Conservation (phyloP, 2,113 vertebrate genomes). For the Serinus canaria region DNA sequence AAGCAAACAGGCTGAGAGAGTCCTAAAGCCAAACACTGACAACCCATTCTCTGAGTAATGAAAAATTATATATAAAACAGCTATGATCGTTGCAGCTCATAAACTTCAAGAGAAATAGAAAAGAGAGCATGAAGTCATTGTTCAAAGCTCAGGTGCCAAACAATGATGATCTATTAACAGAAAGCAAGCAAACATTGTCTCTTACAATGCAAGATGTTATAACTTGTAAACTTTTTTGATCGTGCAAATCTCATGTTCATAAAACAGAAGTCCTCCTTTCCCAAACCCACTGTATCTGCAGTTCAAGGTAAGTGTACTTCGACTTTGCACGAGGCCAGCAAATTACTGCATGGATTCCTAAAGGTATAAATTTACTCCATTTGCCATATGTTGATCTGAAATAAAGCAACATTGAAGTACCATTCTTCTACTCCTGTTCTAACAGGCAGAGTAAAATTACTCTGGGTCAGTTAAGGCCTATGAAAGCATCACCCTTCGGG, state of each 20-base stretch:
- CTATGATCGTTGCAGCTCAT: background rate
- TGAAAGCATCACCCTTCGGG: rapidly evolving
- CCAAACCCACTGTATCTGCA: background rate
- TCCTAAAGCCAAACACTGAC: background rate
- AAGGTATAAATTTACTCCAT: background rate
- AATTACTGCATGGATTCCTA: background rate
- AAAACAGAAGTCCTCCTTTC: background rate
- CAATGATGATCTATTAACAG: background rate
- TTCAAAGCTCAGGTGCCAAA: background rate
- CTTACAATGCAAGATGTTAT: background rate
- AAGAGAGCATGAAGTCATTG: background rate
- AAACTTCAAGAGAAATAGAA: background rate
- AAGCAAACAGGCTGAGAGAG: background rate
- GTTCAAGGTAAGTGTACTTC: background rate
- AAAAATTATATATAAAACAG: background rate
- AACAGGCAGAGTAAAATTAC: background rate
- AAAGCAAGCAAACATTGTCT: background rate
- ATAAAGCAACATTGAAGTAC: background rate
- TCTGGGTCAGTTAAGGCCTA: background rate
- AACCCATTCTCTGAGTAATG: background rate
- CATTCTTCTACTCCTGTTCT: background rate
- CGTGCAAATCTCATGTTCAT: background rate
- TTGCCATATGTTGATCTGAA: background rate
- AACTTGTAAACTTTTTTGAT: background rate
- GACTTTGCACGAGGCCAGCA: background rate